Conservation (phyloP, 1,140 invertebrate genomes). For the Brachionus sp. region DNA sequence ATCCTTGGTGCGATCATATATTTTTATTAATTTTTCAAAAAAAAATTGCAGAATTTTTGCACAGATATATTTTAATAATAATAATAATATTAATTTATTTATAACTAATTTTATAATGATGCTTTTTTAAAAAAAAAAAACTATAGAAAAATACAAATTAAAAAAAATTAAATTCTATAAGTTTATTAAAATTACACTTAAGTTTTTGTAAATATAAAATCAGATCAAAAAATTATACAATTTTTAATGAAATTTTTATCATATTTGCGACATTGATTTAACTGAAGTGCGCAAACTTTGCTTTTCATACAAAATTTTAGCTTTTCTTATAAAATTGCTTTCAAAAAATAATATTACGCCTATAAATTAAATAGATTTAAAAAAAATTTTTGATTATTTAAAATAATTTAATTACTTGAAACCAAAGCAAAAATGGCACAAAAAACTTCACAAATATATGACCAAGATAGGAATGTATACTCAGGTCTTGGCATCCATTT, state of each 20-base stretch:
- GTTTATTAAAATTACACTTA: background rate
- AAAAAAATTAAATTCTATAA: background rate
- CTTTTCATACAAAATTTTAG: slow-evolving; percentile 42
- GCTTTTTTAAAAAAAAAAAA: background rate
- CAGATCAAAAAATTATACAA: background rate
- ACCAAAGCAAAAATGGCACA: slow-evolving; percentile 28
- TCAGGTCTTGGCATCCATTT: slow-evolving; percentile 46
- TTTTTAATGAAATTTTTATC: background rate
- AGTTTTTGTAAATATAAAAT: background rate
- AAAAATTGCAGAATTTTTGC: background rate
- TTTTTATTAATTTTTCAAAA: no score
- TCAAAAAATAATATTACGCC: slow-evolving; percentile 43
- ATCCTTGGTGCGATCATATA: slow-evolving; percentile 35
- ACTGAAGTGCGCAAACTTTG: slow-evolving; percentile 35
- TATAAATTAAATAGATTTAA: background rate
- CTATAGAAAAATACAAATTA: background rate
- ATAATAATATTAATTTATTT: no score
- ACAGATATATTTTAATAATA: background rate
- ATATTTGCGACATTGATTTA: slow-evolving; percentile 41
- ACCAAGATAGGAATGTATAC: slow-evolving; percentile 45
- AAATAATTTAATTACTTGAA: background rate
- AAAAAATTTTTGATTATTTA: background rate
- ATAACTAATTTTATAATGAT: no score
- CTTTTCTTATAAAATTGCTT: slow-evolving; percentile 39
- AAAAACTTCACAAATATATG: slow-evolving; percentile 38